phyloP scores from a whole-genome alignment of 2,797 vertebrate species.

The Emys orbicularis region DNA sequence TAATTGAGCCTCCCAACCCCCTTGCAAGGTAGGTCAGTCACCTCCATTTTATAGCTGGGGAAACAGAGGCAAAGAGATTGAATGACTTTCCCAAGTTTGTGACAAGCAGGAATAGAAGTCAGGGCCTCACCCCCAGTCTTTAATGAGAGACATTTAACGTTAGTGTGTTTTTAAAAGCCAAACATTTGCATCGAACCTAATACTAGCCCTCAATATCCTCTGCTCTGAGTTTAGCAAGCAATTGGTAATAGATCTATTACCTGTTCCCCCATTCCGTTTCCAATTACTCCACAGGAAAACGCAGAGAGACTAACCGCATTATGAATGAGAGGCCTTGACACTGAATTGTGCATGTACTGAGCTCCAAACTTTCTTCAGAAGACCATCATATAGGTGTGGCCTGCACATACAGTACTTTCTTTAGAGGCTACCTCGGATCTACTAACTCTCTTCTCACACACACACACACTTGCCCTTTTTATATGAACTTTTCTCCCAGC shows the following conservation, averaged over 20 bases:
- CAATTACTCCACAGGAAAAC: neutral
- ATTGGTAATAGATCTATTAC: neutral
- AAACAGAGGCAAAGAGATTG: neutral
- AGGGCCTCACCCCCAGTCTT: neutral
- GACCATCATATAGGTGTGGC: neutral
- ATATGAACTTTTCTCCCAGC: fast-evolving
- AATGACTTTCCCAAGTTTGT: neutral
- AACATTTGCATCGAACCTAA: neutral
- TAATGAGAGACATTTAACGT: neutral
- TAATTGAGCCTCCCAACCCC: neutral
- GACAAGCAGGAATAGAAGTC: fast-evolving
- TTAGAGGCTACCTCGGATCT: neutral
- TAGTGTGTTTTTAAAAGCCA: neutral
- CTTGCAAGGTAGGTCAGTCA: neutral
- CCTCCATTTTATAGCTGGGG: fast-evolving
- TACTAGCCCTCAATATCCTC: neutral
- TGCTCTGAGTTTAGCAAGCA: neutral
- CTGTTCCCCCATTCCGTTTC: neutral
- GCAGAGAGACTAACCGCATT: neutral
- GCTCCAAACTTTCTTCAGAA: neutral
- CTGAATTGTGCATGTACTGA: neutral
- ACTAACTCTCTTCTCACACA: neutral
- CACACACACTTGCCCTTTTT: too few species aligned
- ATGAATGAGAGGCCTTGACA: neutral
- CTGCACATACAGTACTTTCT: neutral